These are phyloP conservation scores for Eurypyga helias DNA, from an alignment of 2,113 vertebrate species.

Conservation along the genomic window DNA sequence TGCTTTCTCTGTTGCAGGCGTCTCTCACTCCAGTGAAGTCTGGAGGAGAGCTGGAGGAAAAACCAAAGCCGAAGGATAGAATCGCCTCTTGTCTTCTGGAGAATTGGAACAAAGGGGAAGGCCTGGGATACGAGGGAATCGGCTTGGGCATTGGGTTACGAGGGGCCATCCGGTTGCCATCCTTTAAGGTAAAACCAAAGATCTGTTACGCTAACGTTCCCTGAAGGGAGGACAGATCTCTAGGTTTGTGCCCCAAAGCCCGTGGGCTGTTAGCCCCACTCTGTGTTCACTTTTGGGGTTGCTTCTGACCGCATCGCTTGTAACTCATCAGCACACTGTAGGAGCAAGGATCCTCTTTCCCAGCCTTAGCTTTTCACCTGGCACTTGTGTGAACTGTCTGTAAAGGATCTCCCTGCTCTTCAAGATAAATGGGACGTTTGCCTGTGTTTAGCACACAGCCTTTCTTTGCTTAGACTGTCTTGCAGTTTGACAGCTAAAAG, in stretches of 20 bases:
- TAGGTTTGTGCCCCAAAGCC: neutral
- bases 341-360: neutral
- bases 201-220: neutral
- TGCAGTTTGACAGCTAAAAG: neutral
- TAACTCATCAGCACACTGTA: neutral
- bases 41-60: conserved; percentile 89
- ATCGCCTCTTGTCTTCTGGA: conserved; percentile 90
- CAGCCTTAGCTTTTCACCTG: neutral
- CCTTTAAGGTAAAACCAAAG: conserved; percentile 88
- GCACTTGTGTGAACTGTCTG: neutral
- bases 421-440: neutral
- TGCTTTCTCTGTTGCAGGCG: conserved; percentile 72
- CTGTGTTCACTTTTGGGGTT: neutral
- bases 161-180: conserved; percentile 93
- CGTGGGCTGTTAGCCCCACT: neutral
- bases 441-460: neutral
- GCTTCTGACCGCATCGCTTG: neutral
- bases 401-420: neutral
- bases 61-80: conserved; percentile 91
- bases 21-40: conserved; percentile 93
- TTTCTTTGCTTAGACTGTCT: neutral
- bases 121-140: conserved; percentile 92
- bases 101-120: conserved; percentile 96
- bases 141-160: conserved; percentile 91
- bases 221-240: neutral